phyloP scores from a whole-genome alignment of 1,140 invertebrate genomes.

The Gonioctena quinquepunctata region DNA sequence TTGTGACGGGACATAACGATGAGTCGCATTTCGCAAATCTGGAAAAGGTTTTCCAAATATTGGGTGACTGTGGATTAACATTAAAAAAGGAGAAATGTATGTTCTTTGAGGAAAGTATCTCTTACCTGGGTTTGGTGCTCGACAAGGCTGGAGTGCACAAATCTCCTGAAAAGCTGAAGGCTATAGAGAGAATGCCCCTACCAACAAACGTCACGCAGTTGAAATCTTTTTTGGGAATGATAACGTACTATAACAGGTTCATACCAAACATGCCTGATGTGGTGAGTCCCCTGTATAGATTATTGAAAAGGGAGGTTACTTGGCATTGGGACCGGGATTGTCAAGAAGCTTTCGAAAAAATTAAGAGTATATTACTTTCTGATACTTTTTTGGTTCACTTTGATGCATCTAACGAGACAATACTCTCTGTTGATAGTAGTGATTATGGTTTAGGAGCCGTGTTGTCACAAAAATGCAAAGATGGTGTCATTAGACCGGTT shows the following conservation, averaged over 20 bases:
- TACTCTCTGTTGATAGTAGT: slow-evolving; percentile 29
- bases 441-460: slow-evolving; percentile 39
- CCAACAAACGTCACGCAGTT: slow-evolving; percentile 31
- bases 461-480: slow-evolving; percentile 26
- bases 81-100: background rate
- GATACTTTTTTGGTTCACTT: slow-evolving; percentile 34
- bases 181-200: slow-evolving; percentile 43
- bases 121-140: slow-evolving; percentile 49
- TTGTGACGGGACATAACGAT: background rate
- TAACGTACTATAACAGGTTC: slow-evolving; percentile 48
- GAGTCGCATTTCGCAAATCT: slow-evolving; percentile 33
- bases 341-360: slow-evolving; percentile 34
- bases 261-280: slow-evolving; percentile 43
- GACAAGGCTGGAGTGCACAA: slow-evolving; percentile 44
- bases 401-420: slow-evolving; percentile 27
- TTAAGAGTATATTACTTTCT: slow-evolving; percentile 43
- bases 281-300: slow-evolving; percentile 12
- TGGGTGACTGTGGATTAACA: slow-evolving; percentile 21
- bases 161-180: slow-evolving; percentile 43
- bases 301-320: slow-evolving; percentile 49
- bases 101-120: background rate
- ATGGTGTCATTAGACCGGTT: slow-evolving; percentile 54
- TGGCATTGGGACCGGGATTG: slow-evolving; percentile 44
- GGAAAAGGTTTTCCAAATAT: slow-evolving; percentile 22
- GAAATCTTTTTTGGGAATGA: slow-evolving; percentile 11